Evolutionary conservation across 1,140 invertebrate species (phyloP), one percentile per base, ranked within the genome.

Genomic region (Sipha flava): DNA sequence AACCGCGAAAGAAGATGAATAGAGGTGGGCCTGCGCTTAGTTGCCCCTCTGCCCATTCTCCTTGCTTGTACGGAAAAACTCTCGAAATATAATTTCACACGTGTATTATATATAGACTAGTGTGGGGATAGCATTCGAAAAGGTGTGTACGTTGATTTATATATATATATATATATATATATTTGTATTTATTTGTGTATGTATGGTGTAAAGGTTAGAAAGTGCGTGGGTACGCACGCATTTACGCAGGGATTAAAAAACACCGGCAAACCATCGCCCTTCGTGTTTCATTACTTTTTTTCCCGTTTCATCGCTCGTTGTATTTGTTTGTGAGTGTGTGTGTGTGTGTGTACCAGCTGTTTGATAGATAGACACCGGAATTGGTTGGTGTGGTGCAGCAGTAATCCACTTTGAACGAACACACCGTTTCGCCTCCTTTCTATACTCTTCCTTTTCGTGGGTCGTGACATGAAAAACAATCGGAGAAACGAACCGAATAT

Each of bases 381-480:
- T 77, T 77, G 73, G 73, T 57, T 52, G 34, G 37, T 59, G 73
- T 16, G 49, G 73, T 40, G 34, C 16, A 9, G 14, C 21, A 40
- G 73, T 77, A 77, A 77, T 77, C 73, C 73, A 77, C 73, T 77
- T 77, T 77, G 73, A 77, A 54, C 73, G 73, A n/a, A 54, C 49
- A 77, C 49, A 12, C 5, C 18, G 31, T 70, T 26, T 47, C 7
- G 40, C 16, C 31, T 26, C 7, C 34, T 16, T 66, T 10, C 29
- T 34, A 2, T 18, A 14, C 29, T 49, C 18, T 31, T 18, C 72
- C 31, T 21, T 54, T 37, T 54, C 31, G 12, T 12, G 6, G 47
- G 47, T 52, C 72, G 73, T 77, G 73, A 77, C 34, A 52, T 57
- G 73, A 77, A 77, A 77, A 77, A 77, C 73, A 77, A 77, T 77